Evolutionary conservation across 2,797 vertebrate species (phyloP), one percentile per base, ranked within the genome.

Genomic region (Eospalax fontanierii): DNA sequence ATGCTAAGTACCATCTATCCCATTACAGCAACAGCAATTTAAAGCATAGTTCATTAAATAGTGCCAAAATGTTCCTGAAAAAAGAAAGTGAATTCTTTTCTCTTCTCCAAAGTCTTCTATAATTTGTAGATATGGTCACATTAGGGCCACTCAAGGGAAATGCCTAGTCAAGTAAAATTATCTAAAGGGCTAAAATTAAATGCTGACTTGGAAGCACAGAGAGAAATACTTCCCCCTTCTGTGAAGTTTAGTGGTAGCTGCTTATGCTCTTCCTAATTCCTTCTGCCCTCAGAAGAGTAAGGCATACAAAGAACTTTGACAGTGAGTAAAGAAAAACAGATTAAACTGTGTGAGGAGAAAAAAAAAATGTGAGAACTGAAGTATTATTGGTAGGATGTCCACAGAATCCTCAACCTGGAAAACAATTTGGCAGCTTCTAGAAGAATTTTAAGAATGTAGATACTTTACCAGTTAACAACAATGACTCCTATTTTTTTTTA

Each of bases 1-100:
- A 21, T 40, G 26, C n/a, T 81, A 8, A 68, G 10, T 30, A 66
- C 24, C 76, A 84, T 90, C 54, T 93, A 46, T 93, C 81, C 94
- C 75, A 87, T 95, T 73, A 93, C 26, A 78, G 81, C 16, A 83
- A 95, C 93, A 84, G 63, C n/a, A 91, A 59, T 93, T 95, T 89
- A 93, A 85, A 90, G 88, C 30, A 65, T 65, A 65, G 66, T 95
- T 91, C 93, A 70, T 74, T 87, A 71, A 78, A 57, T 63, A 86
- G 84, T 84, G 35, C 79, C 40, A 89, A 82, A 75, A 93, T 46
- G 61, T 89, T 86, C 54, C 57, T 74, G 74, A 59, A 96, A 87
- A 90, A 85, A 87, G 73, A 71, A 94, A 95, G 81, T 54, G 73
- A 86, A 86, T 82, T 43, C 8, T 4, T 87, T 86, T 80, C 82